phyloP scores from a whole-genome alignment of 2,888 invertebrate genomes.

The Priocnemis perturbator region DNA sequence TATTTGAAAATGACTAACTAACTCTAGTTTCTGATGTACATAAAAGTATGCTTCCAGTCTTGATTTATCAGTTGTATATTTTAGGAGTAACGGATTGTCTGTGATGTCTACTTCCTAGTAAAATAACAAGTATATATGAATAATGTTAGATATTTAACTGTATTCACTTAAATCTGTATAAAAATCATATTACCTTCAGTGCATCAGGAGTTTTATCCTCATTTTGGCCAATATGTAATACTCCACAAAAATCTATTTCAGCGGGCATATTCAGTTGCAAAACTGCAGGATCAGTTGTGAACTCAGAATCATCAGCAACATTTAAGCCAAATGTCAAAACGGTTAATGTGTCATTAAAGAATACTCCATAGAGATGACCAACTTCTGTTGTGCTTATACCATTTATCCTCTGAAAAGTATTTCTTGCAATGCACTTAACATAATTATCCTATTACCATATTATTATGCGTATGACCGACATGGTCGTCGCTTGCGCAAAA shows the following conservation, averaged over 20 bases:
- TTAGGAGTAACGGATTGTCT: conserved; percentile 85
- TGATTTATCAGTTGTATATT: conserved; percentile 77
- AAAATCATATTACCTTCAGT: conserved; percentile 74
- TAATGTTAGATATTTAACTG: not conserved
- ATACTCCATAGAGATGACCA: conserved; percentile 86
- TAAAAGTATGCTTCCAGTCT: conserved; percentile 82
- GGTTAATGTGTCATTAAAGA: conserved; percentile 83
- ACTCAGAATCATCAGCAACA: conserved; percentile 77
- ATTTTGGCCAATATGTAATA: conserved; percentile 81
- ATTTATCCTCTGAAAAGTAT: conserved; percentile 80
- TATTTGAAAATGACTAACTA: conserved; percentile 80
- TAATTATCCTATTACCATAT: not conserved
- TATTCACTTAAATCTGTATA: conserved; percentile 10
- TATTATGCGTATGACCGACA: not conserved
- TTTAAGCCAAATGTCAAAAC: conserved; percentile 84
- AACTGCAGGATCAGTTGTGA: conserved; percentile 60
- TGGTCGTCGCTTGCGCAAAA: too few relatives aligned
- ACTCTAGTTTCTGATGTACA: conserved; percentile 84
- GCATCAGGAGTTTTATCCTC: conserved; percentile 80
- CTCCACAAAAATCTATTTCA: conserved; percentile 86
- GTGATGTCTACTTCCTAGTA: conserved; percentile 84
- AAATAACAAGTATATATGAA: conserved; percentile 16
- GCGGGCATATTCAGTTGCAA: conserved; percentile 80
- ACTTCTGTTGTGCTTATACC: conserved; percentile 79
- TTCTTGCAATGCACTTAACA: conserved; percentile 15